Percentiles rank a stretch among this genome's conserved stretches.
These are phyloP conservation scores for Perizoma affinitatum DNA, from an alignment of 2,888 invertebrate species.

Conservation along the genomic window DNA sequence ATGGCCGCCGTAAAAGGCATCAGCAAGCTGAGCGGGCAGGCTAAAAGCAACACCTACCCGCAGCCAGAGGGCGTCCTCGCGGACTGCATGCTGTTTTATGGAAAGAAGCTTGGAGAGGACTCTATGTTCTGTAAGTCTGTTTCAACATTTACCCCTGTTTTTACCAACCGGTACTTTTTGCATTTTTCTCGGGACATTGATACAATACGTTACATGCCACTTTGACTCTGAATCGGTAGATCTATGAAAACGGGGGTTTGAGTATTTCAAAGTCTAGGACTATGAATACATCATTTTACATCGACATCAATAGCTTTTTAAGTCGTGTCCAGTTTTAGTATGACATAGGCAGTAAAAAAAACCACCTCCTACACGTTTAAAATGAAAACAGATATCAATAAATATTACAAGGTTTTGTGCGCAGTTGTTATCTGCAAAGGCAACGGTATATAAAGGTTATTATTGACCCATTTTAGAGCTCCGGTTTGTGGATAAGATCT, in stretches of 20 bases:
- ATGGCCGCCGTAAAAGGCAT: conserved; percentile 98
- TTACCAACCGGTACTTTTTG: not conserved
- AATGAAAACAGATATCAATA: conserved; percentile 1
- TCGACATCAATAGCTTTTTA: not conserved
- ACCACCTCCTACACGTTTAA: too few relatives aligned
- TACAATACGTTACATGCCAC: too few relatives aligned
- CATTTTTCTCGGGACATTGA: too few relatives aligned
- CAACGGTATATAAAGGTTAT: conserved; percentile 6
- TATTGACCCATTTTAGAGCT: conserved; percentile 2
- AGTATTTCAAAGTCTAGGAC: not conserved
- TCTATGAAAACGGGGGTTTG: not conserved
- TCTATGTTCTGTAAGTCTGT: conserved; percentile 91
- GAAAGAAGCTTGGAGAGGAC: conserved; percentile 97
- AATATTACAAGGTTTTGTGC: not conserved
- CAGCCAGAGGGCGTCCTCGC: conserved; percentile 99
- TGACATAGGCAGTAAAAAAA: too few relatives aligned
- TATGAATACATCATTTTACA: not conserved
- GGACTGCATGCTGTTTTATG: conserved; percentile 98
- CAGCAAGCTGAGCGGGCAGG: conserved; percentile 98
- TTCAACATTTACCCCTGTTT: conserved; percentile 18
- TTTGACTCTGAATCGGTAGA: not conserved
- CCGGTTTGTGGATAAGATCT: conserved; percentile 8
- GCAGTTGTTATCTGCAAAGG: conserved; percentile 8
- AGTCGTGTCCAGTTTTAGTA: too few relatives aligned
- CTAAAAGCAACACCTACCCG: conserved; percentile 98